Evolutionary conservation across 2,113 vertebrate genomes (phyloP).

Genomic region (Amazona guildingii): DNA sequence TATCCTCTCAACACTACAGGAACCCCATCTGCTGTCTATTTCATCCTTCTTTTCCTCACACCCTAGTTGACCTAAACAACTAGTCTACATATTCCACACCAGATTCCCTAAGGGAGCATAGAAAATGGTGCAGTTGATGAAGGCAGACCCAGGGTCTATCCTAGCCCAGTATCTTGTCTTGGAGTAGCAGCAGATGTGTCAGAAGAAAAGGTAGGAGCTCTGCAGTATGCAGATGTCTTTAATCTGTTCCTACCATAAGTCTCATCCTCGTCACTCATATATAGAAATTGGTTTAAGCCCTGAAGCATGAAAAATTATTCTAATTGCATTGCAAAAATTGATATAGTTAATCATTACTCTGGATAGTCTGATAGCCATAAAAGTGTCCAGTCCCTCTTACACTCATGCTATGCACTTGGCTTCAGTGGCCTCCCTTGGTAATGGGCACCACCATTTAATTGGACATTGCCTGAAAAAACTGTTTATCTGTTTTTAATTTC

Average conservation of each 20-base stretch:
- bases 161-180: background rate
- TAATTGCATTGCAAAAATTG: background rate
- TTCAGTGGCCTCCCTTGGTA: background rate
- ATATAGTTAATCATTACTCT: background rate
- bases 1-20: background rate
- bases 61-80: background rate
- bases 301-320: conserved; percentile 30
- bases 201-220: background rate
- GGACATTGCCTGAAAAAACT: background rate
- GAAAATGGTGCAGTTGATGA: background rate
- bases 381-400: background rate
- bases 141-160: background rate
- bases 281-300: background rate
- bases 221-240: background rate
- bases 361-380: background rate
- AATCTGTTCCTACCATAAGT: background rate
- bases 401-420: background rate
- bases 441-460: background rate
- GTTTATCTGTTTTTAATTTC: background rate
- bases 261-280: background rate
- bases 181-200: background rate
- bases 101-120: background rate
- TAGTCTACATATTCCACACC: background rate
- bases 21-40: background rate
- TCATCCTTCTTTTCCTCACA: background rate